These are phyloP conservation scores for Bufo bufo DNA, from an alignment of 2,113 vertebrate species.

Conservation along the genomic window DNA sequence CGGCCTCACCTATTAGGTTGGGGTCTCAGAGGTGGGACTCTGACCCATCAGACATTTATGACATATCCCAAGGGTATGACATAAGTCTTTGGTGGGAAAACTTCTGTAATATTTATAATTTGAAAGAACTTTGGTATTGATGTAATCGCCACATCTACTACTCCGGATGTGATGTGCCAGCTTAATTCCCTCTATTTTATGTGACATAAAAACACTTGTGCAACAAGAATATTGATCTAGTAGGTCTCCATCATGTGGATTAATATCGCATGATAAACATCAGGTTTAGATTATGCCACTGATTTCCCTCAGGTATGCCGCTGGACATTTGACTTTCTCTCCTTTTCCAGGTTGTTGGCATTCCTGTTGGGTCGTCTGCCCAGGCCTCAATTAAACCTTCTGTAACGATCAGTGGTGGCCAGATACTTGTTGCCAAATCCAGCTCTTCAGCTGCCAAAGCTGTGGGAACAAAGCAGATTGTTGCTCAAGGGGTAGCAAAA, in stretches of 20 bases:
- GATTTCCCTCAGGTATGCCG: background rate
- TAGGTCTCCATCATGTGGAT: no score
- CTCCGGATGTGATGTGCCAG: no score
- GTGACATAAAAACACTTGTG: no score
- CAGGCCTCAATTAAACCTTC: constrained; percentile 91
- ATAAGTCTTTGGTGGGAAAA: no score
- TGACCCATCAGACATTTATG: background rate
- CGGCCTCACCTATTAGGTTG: background rate
- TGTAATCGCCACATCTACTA: no score
- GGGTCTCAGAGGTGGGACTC: background rate
- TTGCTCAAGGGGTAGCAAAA: constrained; percentile 96
- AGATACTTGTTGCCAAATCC: constrained; percentile 94
- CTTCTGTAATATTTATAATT: no score
- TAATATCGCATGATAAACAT: no score
- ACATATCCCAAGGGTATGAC: no score
- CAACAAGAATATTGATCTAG: no score
- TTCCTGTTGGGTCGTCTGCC: constrained; percentile 87
- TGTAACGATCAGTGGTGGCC: constrained; percentile 93
- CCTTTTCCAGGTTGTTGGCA: constrained; percentile 84
- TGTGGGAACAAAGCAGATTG: constrained; percentile 90
- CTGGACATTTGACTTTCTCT: background rate
- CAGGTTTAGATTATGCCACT: background rate
- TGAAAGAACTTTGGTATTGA: background rate
- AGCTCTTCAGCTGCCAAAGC: constrained; percentile 85
- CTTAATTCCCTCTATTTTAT: no score